Conservation (phyloP, 1,140 invertebrate species). For the Calliphora vicina region DNA sequence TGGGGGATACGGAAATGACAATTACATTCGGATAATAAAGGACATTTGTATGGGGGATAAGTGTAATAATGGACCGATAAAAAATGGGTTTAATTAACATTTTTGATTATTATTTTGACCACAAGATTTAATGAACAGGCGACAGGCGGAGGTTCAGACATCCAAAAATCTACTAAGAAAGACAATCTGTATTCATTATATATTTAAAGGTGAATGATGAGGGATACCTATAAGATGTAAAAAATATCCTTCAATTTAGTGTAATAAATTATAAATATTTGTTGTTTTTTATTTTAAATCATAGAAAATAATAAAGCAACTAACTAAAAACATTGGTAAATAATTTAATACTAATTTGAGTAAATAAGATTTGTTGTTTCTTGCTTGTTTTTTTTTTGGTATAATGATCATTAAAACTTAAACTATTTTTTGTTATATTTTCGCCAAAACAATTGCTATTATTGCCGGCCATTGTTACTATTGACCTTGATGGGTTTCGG, state of each 20-base stretch:
- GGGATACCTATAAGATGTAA: too few relatives aligned
- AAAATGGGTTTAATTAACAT: too few relatives aligned
- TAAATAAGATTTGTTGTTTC: neutral
- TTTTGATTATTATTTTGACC: too few relatives aligned
- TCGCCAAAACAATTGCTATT: neutral
- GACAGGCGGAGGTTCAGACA: too few relatives aligned
- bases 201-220: too few relatives aligned
- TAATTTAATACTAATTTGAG: neutral
- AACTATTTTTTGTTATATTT: too few relatives aligned
- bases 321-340: neutral
- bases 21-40: too few relatives aligned
- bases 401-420: neutral
- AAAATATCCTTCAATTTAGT: neutral
- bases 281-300: neutral
- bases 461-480: conserved; percentile 27
- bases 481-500: conserved; percentile 35
- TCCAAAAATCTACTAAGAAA: too few relatives aligned
- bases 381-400: neutral
- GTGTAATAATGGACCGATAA: too few relatives aligned
- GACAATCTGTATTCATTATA: neutral
- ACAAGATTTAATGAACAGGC: too few relatives aligned
- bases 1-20: too few relatives aligned
- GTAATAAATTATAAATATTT: neutral
- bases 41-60: too few relatives aligned
- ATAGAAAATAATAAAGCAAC: neutral